These are phyloP conservation scores for Pygocentrus nattereri DNA, from an alignment of 2,797 vertebrate genomes.

Conservation along the genomic window DNA sequence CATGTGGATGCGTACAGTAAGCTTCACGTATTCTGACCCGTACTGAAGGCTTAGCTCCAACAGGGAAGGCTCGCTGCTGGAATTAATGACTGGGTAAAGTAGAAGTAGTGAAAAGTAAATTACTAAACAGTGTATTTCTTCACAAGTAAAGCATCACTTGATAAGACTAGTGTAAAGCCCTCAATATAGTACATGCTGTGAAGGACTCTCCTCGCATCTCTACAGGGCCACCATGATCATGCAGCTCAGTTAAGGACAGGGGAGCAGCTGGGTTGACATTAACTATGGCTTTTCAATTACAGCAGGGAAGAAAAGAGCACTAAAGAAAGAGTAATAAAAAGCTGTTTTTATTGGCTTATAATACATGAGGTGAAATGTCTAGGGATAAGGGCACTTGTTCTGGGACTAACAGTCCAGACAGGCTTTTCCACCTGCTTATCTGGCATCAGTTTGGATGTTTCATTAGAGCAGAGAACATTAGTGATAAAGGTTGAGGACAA, in stretches of 20 bases:
- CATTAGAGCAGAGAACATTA: neutral
- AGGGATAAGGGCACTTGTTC: neutral
- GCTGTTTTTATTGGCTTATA: neutral
- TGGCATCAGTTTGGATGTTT: neutral
- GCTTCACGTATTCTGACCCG: no score
- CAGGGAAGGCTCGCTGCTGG: no score
- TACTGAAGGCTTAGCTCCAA: no score
- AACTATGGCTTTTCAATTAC: neutral
- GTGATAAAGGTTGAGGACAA: neutral
- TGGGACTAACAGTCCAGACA: neutral
- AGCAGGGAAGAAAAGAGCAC: neutral
- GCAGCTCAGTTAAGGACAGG: neutral
- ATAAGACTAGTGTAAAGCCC: no score
- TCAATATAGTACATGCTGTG: no score
- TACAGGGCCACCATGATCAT: no score
- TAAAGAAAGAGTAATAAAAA: neutral
- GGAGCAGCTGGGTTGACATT: neutral
- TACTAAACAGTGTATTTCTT: no score
- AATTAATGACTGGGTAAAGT: no score
- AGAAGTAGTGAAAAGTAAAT: no score
- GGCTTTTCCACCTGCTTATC: neutral
- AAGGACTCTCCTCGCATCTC: no score
- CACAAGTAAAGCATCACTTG: no score
- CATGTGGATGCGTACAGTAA: no score
- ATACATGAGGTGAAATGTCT: neutral